A percentile compares a stretch with the other conserved stretches of the same genome.
Conservation (phyloP, 2,888 invertebrate genomes). For the Ophion costatus region DNA sequence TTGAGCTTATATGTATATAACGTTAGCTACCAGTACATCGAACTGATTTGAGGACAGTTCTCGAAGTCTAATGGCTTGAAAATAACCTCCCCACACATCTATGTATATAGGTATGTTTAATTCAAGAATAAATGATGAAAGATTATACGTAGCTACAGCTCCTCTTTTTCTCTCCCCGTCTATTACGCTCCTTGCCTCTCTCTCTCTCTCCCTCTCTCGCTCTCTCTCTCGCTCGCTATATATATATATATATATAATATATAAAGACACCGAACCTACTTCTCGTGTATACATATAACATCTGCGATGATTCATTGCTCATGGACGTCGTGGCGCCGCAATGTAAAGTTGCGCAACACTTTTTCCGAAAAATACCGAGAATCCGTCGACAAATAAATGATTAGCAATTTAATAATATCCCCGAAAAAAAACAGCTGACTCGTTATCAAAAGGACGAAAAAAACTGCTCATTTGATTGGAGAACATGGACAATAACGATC, state of each 20-base stretch:
- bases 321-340: background rate
- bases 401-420: slow-evolving; percentile 1
- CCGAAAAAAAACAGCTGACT: background rate
- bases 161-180: background rate
- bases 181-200: background rate
- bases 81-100: background rate
- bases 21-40: background rate
- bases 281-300: slow-evolving; percentile 17
- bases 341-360: slow-evolving; percentile 38
- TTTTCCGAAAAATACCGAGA: slow-evolving; percentile 44
- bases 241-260: background rate
- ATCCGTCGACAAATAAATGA: slow-evolving; percentile 24
- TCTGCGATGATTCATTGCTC: slow-evolving; percentile 57
- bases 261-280: slow-evolving; percentile 46
- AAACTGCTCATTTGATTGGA: background rate
- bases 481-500: too few relatives aligned
- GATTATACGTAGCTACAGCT: slow-evolving; percentile 29
- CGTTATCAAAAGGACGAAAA: background rate
- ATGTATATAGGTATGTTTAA: slow-evolving; percentile 21
- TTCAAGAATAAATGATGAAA: slow-evolving; percentile 52
- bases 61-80: background rate
- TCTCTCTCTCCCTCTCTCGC: slow-evolving; percentile 1
- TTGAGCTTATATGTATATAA: background rate
- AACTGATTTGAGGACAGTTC: background rate
- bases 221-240: background rate